Percentiles rank a stretch among this genome's conserved stretches.
phyloP scores from a whole-genome alignment of 35 echinoderm and acorn worm genomes.

The Heliocidaris erythrogramma region DNA sequence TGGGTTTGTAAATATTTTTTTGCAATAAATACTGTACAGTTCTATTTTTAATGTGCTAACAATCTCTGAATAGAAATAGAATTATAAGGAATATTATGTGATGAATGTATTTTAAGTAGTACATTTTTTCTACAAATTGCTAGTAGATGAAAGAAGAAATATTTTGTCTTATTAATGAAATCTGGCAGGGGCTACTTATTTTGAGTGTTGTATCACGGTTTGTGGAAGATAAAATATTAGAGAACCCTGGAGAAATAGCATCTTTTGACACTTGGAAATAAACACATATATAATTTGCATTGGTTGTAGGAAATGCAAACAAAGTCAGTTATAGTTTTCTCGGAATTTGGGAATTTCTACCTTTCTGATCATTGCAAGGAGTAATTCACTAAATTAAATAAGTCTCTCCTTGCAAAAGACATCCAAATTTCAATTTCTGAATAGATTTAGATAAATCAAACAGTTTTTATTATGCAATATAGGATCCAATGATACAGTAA shows the following conservation, averaged over 20 bases:
- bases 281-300: background rate
- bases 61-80: background rate
- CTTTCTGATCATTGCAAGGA: too few relatives aligned
- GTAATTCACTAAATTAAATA: too few relatives aligned
- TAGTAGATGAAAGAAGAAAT: background rate
- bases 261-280: background rate
- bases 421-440: too few relatives aligned
- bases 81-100: background rate
- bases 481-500: too few relatives aligned
- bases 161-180: background rate
- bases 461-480: too few relatives aligned
- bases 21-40: conserved; percentile 39
- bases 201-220: background rate
- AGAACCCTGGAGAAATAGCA: background rate
- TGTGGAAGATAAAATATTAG: background rate
- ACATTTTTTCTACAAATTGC: background rate
- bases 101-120: background rate
- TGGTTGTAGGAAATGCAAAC: background rate
- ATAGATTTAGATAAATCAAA: too few relatives aligned
- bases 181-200: background rate
- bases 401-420: too few relatives aligned
- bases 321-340: background rate
- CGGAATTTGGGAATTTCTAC: too few relatives aligned
- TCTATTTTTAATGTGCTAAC: background rate
- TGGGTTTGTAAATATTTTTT: conserved; percentile 28